Percentiles rank a stretch among this genome's conserved stretches.
Conservation (phyloP, 2,888 invertebrate species). For the Phanerotoma sp. region DNA sequence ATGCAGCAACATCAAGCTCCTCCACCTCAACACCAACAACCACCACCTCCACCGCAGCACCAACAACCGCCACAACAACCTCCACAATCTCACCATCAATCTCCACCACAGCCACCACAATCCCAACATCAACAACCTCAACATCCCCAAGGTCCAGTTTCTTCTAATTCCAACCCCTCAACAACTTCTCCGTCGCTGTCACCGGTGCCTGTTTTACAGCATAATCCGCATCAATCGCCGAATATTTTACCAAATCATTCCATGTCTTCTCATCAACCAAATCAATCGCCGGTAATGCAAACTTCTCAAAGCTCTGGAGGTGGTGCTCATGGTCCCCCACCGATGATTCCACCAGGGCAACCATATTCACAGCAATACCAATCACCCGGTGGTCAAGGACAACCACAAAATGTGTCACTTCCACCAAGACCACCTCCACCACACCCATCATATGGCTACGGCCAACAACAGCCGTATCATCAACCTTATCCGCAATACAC, state of each 20-base stretch:
- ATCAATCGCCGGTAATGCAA: conserved; percentile 43
- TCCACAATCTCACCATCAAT: conserved; percentile 51
- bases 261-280: conserved; percentile 46
- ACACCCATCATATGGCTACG: conserved; percentile 59
- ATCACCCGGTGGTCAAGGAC: conserved; percentile 52
- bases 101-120: conserved; percentile 42
- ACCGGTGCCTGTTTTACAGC: conserved; percentile 43
- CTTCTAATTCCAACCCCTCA: conserved; percentile 35
- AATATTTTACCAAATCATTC: conserved; percentile 54
- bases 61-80: conserved; percentile 36
- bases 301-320: conserved; percentile 49
- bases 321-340: conserved; percentile 43
- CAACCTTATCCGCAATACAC: conserved; percentile 59
- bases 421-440: conserved; percentile 63
- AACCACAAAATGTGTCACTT: conserved; percentile 59
- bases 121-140: conserved; percentile 41
- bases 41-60: conserved; percentile 27
- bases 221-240: conserved; percentile 44
- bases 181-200: conserved; percentile 43
- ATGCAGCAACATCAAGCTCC: conserved; percentile 30
- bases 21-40: conserved; percentile 33
- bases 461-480: conserved; percentile 59
- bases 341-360: conserved; percentile 54
- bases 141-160: conserved; percentile 32
- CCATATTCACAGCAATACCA: conserved; percentile 56